These are phyloP conservation scores for Pachyramphus minor DNA, from an alignment of 2,113 vertebrate species.

Conservation along the genomic window DNA sequence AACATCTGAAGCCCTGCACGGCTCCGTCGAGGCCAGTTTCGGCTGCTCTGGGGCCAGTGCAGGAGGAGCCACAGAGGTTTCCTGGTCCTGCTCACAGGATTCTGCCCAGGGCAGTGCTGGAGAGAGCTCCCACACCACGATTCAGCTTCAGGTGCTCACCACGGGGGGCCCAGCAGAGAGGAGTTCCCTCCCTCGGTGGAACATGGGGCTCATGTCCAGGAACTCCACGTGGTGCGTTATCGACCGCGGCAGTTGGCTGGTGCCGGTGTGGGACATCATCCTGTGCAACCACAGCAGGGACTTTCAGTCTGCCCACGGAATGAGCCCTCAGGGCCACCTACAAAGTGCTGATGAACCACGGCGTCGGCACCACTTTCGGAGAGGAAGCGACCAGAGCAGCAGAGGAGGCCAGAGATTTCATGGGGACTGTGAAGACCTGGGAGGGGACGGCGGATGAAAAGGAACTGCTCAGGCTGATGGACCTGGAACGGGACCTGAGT, in stretches of 20 bases:
- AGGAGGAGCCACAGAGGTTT: accelerated
- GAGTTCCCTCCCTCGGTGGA: conserved; percentile 54
- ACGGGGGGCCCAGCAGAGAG: conserved; percentile 59
- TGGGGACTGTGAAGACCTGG: conserved; percentile 41
- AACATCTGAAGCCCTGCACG: not conserved
- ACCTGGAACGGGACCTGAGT: conserved; percentile 31
- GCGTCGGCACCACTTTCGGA: not conserved
- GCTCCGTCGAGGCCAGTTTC: not conserved
- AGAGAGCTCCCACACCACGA: not conserved
- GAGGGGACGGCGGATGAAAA: not conserved
- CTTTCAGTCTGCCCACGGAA: not conserved
- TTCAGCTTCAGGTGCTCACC: conserved; percentile 4
- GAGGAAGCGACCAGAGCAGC: not conserved
- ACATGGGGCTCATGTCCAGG: not conserved
- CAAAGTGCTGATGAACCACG: not conserved
- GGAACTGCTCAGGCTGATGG: not conserved
- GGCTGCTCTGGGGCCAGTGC: accelerated
- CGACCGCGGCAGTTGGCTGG: conserved; percentile 46
- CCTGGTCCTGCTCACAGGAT: not conserved
- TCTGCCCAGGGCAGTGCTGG: not conserved
- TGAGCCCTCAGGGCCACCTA: conserved; percentile 31
- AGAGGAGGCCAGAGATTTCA: conserved; percentile 9
- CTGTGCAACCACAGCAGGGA: conserved; percentile 21
- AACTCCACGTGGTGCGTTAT: conserved; percentile 69
- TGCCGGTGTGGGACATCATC: conserved; percentile 70